Base-by-base conservation (phyloP, 2,113 vertebrate genomes). In the Epinephelus moara region DNA sequence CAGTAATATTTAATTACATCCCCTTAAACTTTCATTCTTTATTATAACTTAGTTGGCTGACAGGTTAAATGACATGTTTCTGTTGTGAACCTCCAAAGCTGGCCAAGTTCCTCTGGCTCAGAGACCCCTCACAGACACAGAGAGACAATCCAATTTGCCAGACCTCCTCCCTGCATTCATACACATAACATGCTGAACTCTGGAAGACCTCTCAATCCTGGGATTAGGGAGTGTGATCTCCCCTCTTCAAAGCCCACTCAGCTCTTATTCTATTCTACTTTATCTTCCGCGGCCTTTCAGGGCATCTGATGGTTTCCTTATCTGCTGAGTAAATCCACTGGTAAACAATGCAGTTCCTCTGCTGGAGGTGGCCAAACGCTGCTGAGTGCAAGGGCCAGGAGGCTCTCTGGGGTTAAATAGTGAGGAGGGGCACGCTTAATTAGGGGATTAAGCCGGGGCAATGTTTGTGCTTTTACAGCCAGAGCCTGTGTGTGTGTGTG, bases 391-490 rank as follows among this genome's bases (percentile, higher is more conserved):
- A 86, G 88, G 91, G 84, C 89, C 89, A 88, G 85, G 88, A 91
- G 89, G 92, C 85, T 90, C 86, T 89, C 57, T 60, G 87, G 79
- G 92, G 93, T 93, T 94, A 93, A 91, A 91, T 66, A 92, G 87
- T 78, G 82, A 92, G 93, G 92, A 93, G 93, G 93, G 91, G 91
- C 91, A 30, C 72, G 88, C 91, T 95, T 95, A 95, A 96, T 96
- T 95, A 94, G 93, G 92, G 94, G 94, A 95, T 95, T 95, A 95
- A 84, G 84, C 68, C 21, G 15, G 87, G 83, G 75, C 84, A 78
- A 85, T 93, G 94, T 92, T 93, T 95, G 94, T 94, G 93, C 95
- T 96, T 93, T 95, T 95, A 86, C 91, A 94, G 94, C 89, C 94
- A 88, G 62, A 70, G 79, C 75, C 82, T 68, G 79, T 77, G 70